Base-by-base conservation (phyloP, 1,140 invertebrate genomes). In the Drosophila nebulosa region DNA sequence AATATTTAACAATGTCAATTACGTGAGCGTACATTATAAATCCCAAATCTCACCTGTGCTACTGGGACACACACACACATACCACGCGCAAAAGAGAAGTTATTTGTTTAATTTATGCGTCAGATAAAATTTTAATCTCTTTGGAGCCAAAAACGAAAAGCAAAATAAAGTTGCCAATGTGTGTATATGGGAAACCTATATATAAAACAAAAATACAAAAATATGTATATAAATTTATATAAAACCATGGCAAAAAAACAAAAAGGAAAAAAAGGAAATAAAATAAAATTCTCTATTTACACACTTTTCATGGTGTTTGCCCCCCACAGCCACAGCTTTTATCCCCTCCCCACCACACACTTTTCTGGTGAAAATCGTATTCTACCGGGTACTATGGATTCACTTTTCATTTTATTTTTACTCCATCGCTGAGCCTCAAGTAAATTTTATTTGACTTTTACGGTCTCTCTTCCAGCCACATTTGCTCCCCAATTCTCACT, bases 1-100 rank as follows among this genome's bases (percentile, higher is more conserved):
- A 88, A 88, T 88, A 88, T 88, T 88, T 88, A 88, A 88, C 83
- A 88, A 88, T 81, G 83, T 88, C 83, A 88, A 88, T 88, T 88
- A 88, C 83, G 83, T 83, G 81, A 81, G 75, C 83, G 83, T 84
- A 88, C 83, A 88, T 88, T 88, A 88, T 88, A 88, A 88, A 88
- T 88, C 83, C 83, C 83, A 88, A 88, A 88, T 88, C 83, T 88
- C 83, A 88, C 83, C 83, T 88, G 78, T 88, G 83, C 78, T 86
- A 64, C 52, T 63, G 71, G 69, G 69, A 78, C 71, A 65, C 61
- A 53, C 24, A 30, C 27, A 35, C 22, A 59, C 30, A 59, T 22
- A 69, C 61, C 52, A 70, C 64, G 59, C 72, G n/a, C n/a, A n/a
- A 69, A 39, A 30, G 80, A 74, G 66, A 88, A 88, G 83, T 88